These are phyloP conservation scores for Agrotis segetum DNA, from an alignment of 2,888 invertebrate species.

Conservation along the genomic window DNA sequence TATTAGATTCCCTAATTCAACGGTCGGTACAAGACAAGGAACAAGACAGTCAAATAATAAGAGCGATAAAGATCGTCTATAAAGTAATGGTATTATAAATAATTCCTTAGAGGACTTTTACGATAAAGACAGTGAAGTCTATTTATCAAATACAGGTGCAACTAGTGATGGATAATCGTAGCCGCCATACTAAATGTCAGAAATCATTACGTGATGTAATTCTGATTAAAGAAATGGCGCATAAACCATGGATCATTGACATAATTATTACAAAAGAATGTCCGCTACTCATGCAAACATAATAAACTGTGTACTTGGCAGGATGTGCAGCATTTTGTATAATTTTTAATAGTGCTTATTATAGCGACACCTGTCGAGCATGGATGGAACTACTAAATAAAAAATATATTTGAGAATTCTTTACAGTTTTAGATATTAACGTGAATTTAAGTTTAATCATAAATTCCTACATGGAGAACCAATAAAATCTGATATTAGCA, in stretches of 20 bases:
- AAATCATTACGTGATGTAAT: slow-evolving; percentile 48
- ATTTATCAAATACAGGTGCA: slow-evolving; percentile 29
- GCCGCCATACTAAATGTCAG: slow-evolving; percentile 25
- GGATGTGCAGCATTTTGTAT: slow-evolving; percentile 34
- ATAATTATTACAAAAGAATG: slow-evolving; percentile 43
- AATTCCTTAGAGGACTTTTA: too few relatives aligned
- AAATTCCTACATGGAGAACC: too few relatives aligned
- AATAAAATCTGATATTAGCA: too few relatives aligned
- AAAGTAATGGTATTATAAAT: too few relatives aligned
- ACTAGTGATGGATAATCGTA: slow-evolving; percentile 1
- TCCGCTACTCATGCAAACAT: slow-evolving; percentile 31
- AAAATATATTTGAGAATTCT: background rate
- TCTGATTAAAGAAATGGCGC: slow-evolving; percentile 41
- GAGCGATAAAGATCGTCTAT: too few relatives aligned
- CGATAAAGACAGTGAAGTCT: background rate
- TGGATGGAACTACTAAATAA: slow-evolving; percentile 18
- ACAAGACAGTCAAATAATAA: too few relatives aligned
- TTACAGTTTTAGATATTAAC: background rate
- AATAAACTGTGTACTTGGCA: slow-evolving; percentile 18
- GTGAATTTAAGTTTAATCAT: too few relatives aligned
- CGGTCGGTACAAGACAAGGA: too few relatives aligned
- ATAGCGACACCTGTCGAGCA: slow-evolving; percentile 36
- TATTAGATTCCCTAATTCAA: too few relatives aligned
- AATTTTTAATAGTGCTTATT: slow-evolving; percentile 35
- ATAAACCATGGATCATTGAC: slow-evolving; percentile 39